A percentile compares a stretch with the other conserved stretches of the same genome.
Evolutionary conservation across 2,888 invertebrate genomes (phyloP).

Genomic region (Campaea margaritaria): DNA sequence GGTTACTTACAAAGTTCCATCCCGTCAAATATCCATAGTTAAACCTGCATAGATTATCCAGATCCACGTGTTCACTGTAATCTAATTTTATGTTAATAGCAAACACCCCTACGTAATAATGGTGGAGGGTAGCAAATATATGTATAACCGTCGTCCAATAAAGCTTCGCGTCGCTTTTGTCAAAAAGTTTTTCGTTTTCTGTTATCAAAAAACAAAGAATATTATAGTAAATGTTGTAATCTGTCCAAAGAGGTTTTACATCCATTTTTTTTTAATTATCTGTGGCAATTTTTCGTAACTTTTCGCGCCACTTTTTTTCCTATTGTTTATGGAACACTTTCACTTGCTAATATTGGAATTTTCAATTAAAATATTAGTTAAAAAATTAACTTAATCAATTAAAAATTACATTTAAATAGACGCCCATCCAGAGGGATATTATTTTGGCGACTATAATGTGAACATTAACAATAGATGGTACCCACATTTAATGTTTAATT

Average conservation of each 20-base stretch:
- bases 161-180: conserved; percentile 65
- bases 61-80: conserved; percentile 41
- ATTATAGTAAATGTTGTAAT: conserved; percentile 72
- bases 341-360: no score
- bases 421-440: no score
- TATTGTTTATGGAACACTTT: no score
- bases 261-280: conserved; percentile 57
- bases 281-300: no score
- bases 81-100: conserved; percentile 52
- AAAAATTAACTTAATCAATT: no score
- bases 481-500: no score
- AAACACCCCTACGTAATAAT: conserved; percentile 54
- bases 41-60: conserved; percentile 59
- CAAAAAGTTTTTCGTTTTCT: conserved; percentile 74
- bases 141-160: conserved; percentile 75
- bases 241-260: conserved; percentile 56
- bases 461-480: no score
- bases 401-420: no score
- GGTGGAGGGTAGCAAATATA: conserved; percentile 57
- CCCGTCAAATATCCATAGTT: conserved; percentile 65
- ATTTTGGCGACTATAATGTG: no score
- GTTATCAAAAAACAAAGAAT: conserved; percentile 72
- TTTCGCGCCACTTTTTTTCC: no score
- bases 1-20: conserved; percentile 77
- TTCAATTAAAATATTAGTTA: no score